Conservation (phyloP, 2,797 vertebrate species). For the Sarcoramphus papa region DNA sequence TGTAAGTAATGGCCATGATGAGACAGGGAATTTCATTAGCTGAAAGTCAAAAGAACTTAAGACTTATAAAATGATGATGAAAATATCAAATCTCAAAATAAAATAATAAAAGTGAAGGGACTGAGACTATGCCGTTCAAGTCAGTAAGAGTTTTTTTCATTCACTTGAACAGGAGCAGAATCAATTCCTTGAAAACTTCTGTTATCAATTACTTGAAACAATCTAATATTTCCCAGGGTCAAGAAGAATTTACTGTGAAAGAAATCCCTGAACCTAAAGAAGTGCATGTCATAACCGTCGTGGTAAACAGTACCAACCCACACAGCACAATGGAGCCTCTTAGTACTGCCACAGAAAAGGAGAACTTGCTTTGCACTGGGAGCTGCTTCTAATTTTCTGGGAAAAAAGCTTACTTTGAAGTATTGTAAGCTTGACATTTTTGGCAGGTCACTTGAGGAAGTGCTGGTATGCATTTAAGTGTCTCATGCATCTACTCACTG, state of each 20-base stretch:
- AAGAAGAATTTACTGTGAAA: slow-evolving; percentile 11
- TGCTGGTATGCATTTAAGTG: slow-evolving; percentile 33
- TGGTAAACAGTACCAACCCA: background rate
- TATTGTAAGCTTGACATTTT: slow-evolving; percentile 35
- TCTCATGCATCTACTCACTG: background rate
- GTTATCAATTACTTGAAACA: slow-evolving; percentile 31
- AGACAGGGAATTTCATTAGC: background rate
- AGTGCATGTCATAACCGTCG: background rate
- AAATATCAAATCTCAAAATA: background rate
- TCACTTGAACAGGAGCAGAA: background rate
- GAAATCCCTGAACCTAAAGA: background rate
- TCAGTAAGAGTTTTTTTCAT: background rate
- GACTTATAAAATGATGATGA: background rate
- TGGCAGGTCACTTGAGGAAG: slow-evolving; percentile 35
- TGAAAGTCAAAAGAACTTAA: background rate
- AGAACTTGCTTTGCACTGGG: background rate
- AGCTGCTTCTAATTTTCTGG: slow-evolving; percentile 43
- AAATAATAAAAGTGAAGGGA: background rate
- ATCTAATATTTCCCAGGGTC: background rate
- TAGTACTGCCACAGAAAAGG: background rate
- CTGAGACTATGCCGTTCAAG: background rate
- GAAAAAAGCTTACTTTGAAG: slow-evolving; percentile 25
- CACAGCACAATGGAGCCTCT: background rate
- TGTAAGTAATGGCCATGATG: background rate
- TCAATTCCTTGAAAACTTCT: background rate